A percentile compares a stretch with the other conserved stretches of the same genome.
Evolutionary conservation across 2,888 invertebrate genomes (phyloP).

Genomic region (Pristionchus maxplancki): DNA sequence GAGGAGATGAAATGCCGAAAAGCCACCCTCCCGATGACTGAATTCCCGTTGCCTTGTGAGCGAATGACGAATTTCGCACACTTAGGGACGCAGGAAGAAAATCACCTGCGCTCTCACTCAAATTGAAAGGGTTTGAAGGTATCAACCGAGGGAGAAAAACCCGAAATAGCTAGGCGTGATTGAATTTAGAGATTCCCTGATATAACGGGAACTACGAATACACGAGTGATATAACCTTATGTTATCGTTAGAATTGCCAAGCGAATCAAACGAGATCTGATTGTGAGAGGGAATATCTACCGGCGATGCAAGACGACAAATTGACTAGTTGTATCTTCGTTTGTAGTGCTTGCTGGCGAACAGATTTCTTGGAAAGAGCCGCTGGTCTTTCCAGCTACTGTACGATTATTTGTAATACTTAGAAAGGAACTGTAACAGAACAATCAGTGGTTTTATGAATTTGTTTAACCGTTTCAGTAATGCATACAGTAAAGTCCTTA

Average conservation of each 20-base stretch:
- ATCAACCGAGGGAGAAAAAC: neutral
- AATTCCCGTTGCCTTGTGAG: neutral
- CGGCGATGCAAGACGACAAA: neutral
- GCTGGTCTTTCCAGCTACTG: neutral
- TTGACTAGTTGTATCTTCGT: neutral
- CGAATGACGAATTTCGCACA: constrained; percentile 23
- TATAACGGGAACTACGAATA: neutral
- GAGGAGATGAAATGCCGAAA: neutral
- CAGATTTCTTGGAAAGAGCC: neutral
- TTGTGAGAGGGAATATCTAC: neutral
- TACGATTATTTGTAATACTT: no score
- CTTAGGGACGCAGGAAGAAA: neutral
- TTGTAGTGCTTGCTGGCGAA: neutral
- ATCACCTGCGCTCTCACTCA: neutral
- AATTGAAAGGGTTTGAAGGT: neutral
- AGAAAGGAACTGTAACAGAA: no score
- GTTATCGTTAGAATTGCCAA: neutral
- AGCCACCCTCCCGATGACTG: neutral
- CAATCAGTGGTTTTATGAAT: no score
- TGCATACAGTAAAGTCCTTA: no score
- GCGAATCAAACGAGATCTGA: neutral
- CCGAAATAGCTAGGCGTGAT: neutral
- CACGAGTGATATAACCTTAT: neutral
- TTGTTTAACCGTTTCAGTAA: no score
- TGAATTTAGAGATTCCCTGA: neutral